Evolutionary conservation across 2,113 vertebrate genomes (phyloP), one percentile per base, ranked within the genome.

Genomic region (Cynopterus brachyotis): DNA sequence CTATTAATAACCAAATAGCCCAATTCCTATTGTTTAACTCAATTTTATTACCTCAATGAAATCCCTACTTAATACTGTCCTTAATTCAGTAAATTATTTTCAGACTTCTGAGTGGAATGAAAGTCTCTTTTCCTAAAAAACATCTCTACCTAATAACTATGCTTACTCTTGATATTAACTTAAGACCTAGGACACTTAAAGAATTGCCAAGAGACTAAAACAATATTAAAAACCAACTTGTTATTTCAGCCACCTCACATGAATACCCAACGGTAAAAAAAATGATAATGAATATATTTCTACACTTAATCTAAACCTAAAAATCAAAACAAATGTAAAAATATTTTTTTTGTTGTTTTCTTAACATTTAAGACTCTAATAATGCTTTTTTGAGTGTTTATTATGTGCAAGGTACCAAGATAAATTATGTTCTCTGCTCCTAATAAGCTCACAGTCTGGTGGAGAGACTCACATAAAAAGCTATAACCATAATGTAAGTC

Each of bases 1-100:
- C 30, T 83, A 66, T 40, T 64, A 20, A 80, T 32, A 96, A 78
- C 16, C 69, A 91, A 81, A 67, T 3, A 76, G 73, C 80, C 26
- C 55, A 88, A 75, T 55, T 53, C 32, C 37, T 30, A 62, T 35
- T 28, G 42, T 85, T 85, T 28, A 97, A 60, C 30, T 26, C 16
- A 30, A 87, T 89, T 62, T 85, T 62, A 93, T 64, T 96, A 87
- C 50, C 64, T 50, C 53, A 89, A 9, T 84, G 42, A 92, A 92
- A 96, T 84, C 17, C 50, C 83, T 67, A 82, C 45, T 66, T 47
- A 94, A 84, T 47, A 2, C 50, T 72, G 42, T 75, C 66, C 42
- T 95, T 84, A 62, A 64, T 87, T 72, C 32, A 73, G 40, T 57
- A 96, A 96, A 93, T 87, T 82, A 84, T 62, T 96, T 89, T 80